Evolutionary conservation across 2,113 vertebrate species (phyloP).

Genomic region (Apus apus): DNA sequence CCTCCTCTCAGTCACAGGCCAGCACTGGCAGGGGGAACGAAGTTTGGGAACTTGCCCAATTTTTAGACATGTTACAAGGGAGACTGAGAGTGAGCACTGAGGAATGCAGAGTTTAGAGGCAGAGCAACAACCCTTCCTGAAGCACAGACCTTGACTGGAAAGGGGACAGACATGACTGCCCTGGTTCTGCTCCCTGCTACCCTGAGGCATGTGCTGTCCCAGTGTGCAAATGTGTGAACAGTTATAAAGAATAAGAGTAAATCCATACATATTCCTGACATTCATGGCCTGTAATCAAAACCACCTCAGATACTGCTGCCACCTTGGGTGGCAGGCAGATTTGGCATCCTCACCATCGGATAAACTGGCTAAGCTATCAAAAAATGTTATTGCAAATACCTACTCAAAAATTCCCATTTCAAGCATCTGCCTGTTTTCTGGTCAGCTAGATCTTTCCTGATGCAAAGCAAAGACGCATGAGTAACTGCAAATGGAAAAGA

Average conservation of each 20-base stretch:
- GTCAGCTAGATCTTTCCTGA: neutral
- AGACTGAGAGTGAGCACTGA: fast-evolving
- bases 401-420: neutral
- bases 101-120: neutral
- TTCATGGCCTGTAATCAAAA: neutral
- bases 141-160: neutral
- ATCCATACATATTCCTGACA: neutral
- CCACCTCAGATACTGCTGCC: neutral
- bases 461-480: neutral
- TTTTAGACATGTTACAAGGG: neutral
- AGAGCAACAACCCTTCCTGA: neutral
- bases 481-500: neutral
- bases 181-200: neutral
- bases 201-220: neutral
- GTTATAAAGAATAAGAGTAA: neutral
- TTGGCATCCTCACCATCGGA: neutral
- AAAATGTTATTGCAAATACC: neutral
- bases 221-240: fast-evolving
- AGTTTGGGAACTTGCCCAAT: neutral
- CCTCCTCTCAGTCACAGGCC: neutral
- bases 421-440: neutral
- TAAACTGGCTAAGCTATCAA: neutral
- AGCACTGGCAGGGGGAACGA: neutral
- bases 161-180: neutral
- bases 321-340: neutral